phyloP scores from a whole-genome alignment of 1,140 invertebrate genomes.

The Saccostrea echinata region DNA sequence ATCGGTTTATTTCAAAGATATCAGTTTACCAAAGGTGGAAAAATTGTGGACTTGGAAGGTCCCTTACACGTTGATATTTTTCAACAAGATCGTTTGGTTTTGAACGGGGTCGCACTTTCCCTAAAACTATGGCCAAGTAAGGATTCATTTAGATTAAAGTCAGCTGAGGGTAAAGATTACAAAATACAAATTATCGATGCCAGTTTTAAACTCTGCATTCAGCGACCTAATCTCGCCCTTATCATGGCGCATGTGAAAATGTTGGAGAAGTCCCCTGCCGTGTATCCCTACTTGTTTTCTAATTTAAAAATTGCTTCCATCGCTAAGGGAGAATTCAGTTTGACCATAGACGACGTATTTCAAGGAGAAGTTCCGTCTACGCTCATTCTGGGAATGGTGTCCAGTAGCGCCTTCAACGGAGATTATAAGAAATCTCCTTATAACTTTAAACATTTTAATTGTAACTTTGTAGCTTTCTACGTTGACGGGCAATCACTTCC shows the following conservation, averaged over 20 bases:
- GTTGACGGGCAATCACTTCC: conserved; percentile 55
- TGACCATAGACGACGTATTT: conserved; percentile 29
- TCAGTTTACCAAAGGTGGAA: conserved; percentile 33
- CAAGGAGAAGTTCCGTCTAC: conserved; percentile 45
- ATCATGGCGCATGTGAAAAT: conserved; percentile 45
- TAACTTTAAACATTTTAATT: conserved; percentile 45
- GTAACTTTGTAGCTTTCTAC: conserved; percentile 50
- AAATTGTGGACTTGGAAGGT: background rate
- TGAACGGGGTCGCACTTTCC: conserved; percentile 35
- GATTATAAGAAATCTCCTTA: conserved; percentile 53
- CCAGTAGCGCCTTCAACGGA: conserved; percentile 49
- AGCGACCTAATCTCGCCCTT: conserved; percentile 45
- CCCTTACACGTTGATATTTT: conserved; percentile 38
- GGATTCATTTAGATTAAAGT: conserved; percentile 41
- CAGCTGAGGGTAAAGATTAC: background rate
- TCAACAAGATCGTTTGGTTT: conserved; percentile 16
- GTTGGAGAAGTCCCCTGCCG: conserved; percentile 10
- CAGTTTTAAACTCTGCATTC: conserved; percentile 49
- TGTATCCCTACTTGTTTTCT: conserved; percentile 44
- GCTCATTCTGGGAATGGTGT: conserved; percentile 38
- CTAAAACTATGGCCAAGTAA: conserved; percentile 47
- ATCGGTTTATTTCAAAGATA: conserved; percentile 44
- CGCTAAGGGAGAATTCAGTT: conserved; percentile 44
- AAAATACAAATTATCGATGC: conserved; percentile 43
- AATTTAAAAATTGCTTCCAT: conserved; percentile 51